phyloP scores from a whole-genome alignment of 2,113 vertebrate species.

The Procapra przewalskii region DNA sequence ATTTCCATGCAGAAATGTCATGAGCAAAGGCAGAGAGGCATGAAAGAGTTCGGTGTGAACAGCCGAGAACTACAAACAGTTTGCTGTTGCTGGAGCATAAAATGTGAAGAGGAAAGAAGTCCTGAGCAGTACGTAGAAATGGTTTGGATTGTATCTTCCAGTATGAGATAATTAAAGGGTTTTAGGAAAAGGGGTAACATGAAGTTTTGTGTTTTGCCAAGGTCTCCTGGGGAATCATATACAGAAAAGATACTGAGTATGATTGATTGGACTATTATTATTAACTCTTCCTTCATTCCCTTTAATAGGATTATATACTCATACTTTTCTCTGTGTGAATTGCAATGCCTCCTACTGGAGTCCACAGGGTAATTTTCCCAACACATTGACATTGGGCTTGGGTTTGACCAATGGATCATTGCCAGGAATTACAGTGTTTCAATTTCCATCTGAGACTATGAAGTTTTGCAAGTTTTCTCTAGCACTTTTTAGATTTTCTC shows the following conservation, averaged over 20 bases:
- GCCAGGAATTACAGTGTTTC: not conserved
- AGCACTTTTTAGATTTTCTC: not conserved
- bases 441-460: not conserved
- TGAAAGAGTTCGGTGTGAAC: not conserved
- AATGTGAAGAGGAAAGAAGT: not conserved
- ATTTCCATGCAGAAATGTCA: slow-evolving; percentile 7
- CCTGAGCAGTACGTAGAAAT: not conserved
- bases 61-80: not conserved
- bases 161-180: not conserved
- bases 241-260: not conserved
- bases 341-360: not conserved
- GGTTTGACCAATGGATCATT: not conserved
- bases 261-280: not conserved
- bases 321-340: not conserved
- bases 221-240: not conserved
- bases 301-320: not conserved
- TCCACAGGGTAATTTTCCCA: not conserved
- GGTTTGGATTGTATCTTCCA: not conserved
- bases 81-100: not conserved
- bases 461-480: not conserved
- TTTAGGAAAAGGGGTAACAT: not conserved
- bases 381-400: not conserved
- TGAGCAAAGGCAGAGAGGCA: not conserved
- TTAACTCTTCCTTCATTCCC: not conserved
- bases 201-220: not conserved